Percentiles rank a stretch among this genome's conserved stretches.
phyloP scores from a whole-genome alignment of 2,888 invertebrate species.

The Drosophila koepferae region DNA sequence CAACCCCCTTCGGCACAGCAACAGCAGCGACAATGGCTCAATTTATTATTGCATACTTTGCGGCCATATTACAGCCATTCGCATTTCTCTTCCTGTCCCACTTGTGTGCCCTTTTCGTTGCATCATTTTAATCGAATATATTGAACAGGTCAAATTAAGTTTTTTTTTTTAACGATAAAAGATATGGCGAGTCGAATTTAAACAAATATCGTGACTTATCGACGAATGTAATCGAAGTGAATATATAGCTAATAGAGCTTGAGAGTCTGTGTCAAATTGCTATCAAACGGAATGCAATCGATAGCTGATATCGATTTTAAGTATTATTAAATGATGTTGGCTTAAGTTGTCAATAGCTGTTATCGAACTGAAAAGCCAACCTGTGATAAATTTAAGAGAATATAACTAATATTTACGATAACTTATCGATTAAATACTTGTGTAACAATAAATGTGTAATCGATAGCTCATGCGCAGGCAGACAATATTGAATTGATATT shows the following conservation, averaged over 20 bases:
- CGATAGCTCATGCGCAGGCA: neutral
- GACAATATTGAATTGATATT: too few relatives aligned
- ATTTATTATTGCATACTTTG: slow-evolving; percentile 79
- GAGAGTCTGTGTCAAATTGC: neutral
- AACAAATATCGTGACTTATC: neutral
- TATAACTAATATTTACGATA: neutral
- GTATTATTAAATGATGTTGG: neutral
- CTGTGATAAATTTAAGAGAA: neutral
- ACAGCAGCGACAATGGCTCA: slow-evolving; percentile 68
- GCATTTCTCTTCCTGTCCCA: slow-evolving; percentile 11
- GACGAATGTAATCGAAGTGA: neutral
- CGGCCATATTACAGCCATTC: slow-evolving; percentile 58
- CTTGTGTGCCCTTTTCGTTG: slow-evolving; percentile 14
- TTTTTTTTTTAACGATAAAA: neutral
- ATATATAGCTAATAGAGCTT: neutral
- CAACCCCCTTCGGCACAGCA: slow-evolving; percentile 12
- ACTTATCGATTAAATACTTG: neutral
- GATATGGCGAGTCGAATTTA: neutral
- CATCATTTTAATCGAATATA: slow-evolving; percentile 20
- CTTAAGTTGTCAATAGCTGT: too few relatives aligned
- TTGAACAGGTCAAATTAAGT: slow-evolving; percentile 6
- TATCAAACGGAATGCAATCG: neutral
- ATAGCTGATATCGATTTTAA: neutral
- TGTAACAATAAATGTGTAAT: neutral
- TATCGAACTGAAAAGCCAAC: neutral